Base-by-base conservation (phyloP, 1,140 invertebrate genomes). In the Orchestia grillus region DNA sequence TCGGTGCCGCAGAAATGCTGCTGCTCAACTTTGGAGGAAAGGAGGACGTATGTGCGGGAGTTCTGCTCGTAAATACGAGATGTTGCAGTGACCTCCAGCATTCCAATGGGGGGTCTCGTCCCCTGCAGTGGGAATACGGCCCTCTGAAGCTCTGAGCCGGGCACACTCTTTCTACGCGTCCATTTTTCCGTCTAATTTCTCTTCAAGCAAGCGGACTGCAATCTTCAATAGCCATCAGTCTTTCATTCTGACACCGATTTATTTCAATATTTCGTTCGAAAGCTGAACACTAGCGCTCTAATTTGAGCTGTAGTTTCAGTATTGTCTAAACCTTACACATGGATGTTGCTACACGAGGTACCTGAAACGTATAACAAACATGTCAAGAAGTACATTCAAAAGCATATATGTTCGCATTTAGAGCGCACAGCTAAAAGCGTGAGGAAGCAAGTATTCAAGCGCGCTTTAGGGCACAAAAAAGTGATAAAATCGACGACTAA, bases 1-100 rank as follows among this genome's bases (percentile, higher is more conserved):
- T 94, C 40, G 44, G 44, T 44, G 92, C 44, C 92, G 40, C 92
- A 45, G 92, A 45, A 94, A 94, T 94, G 44, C 44, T 44, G 92
- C 43, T n/a, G 92, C 44, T 44, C 92, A 94, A 94, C 92, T 94
- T 94, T 94, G 44, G 44, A 44, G 92, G 36, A 41, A 90, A 90
- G 88, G 44, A 94, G 8, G 44, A 44, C 92, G 92, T 45, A 94
- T 94, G 92, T 15, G 40, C 92, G 11, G 44, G 92, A 94, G 43
- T 94, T 94, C 47, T 94, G 6, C 92, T 94, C 92, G 92, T 94
- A 94, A 94, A 94, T 94, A 94, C 43, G 44, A 44, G 92, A 94
- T 94, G 92, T 47, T 94, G 92, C 92, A 45, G 92, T n/a, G 43
- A 44, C 44, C 43, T 47, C 44, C 92, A 19, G 92, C 92, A 94